Base-by-base conservation (phyloP, 2,113 vertebrate genomes). In the Potamarius usumacintae region DNA sequence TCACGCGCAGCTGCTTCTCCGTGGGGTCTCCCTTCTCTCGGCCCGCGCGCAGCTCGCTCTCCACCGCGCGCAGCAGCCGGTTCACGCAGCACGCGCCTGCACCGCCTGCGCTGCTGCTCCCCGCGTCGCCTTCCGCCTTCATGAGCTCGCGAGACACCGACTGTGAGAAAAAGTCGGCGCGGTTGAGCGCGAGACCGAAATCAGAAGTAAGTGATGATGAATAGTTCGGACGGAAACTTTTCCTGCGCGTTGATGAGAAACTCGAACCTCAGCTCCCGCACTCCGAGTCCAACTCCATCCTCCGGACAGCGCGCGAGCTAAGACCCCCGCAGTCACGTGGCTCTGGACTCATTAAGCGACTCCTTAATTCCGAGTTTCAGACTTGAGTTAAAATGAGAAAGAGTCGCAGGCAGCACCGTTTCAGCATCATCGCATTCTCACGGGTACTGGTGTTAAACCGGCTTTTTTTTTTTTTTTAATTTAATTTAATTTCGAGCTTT, bases 11-110 rank as follows among this genome's bases (percentile, higher is more conserved):
- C 90, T 97, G 96, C 30, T 97, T 96, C 94, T 99, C 98, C 0
- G 97, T 98, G 6, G 98, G 97, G 90, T 99, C 98, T 0, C 98
- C 98, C 90, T 98, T 99, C 88, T 98, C 97, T 57, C 97, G 94
- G 0, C 97, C 97, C 4, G 96, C 97, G 92, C 94, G 96, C 50
- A 99, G 95, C 86, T 97, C 97, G 0, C 94, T 96, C 93, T 99
- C 97, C 90, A 99, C 97, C 0, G 97, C 96, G 0, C 95, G 95
- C 84, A 99, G 96, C 79, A 99, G 95, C 82, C 96, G 96, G 30
- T 96, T 97, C 85, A 97, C 94, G 0, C 96, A 95, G 91, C 96
- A 95, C 0, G 90, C 87, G 4, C 91, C 85, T 1, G 86, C 92
- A 89, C 88, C 88, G 27, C 94, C 92, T 50, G 93, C 94, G 89